Evolutionary conservation across 2,888 invertebrate species (phyloP).

Genomic region (Mythimna albipuncta): DNA sequence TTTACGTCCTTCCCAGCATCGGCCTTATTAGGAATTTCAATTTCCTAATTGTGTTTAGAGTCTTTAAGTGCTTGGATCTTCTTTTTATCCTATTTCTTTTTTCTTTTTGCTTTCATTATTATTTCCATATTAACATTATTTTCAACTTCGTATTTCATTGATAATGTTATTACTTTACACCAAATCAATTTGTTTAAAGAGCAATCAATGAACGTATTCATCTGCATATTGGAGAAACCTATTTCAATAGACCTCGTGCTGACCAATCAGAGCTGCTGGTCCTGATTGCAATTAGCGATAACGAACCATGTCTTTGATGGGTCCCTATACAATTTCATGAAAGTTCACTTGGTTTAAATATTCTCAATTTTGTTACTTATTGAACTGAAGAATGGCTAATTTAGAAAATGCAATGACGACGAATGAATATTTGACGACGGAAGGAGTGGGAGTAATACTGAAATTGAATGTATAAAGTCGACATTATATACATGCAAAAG

Average conservation of each 20-base stretch:
- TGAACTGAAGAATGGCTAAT: conserved; percentile 14
- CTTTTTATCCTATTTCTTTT: neutral
- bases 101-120: neutral
- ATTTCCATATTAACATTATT: neutral
- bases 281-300: conserved; percentile 27
- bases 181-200: neutral
- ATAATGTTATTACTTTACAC: conserved; percentile 1
- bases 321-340: neutral
- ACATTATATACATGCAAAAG: neutral
- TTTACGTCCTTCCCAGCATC: too few species aligned
- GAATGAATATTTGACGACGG: conserved; percentile 24
- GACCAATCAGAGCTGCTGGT: conserved; percentile 20
- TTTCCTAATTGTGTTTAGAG: too few species aligned
- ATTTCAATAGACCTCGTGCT: conserved; percentile 17
- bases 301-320: conserved; percentile 11
- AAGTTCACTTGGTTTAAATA: neutral
- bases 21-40: too few species aligned
- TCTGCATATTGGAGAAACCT: conserved; percentile 7
- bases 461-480: conserved; percentile 24
- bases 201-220: conserved; percentile 26
- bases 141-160: neutral
- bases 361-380: conserved; percentile 24
- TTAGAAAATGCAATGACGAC: conserved; percentile 31
- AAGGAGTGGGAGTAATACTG: conserved; percentile 7
- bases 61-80: neutral